Percentiles rank a stretch among this genome's conserved stretches.
phyloP scores from a whole-genome alignment of 2,888 invertebrate species.

The Geophilus truncorum region DNA sequence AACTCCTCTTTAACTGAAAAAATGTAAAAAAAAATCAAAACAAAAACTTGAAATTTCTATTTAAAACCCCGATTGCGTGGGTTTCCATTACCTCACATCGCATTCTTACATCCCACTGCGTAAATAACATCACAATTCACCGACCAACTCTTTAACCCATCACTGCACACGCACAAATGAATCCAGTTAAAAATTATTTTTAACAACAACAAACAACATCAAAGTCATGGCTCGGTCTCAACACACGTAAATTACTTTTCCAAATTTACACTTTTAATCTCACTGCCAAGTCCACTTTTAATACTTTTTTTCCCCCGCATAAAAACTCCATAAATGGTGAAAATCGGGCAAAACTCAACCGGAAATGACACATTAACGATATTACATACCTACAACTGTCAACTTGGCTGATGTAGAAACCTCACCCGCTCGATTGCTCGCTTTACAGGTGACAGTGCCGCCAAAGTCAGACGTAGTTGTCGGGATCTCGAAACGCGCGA shows the following conservation, averaged over 20 bases:
- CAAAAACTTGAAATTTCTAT: background rate
- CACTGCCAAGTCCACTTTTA: background rate
- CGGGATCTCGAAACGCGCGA: conserved; percentile 38
- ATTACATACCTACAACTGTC: conserved; percentile 39
- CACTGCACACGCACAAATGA: background rate
- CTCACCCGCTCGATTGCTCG: conserved; percentile 41
- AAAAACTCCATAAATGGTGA: background rate
- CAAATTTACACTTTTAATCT: no score
- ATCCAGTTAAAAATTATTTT: background rate
- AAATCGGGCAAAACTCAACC: no score
- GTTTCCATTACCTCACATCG: no score
- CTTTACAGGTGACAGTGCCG: conserved; percentile 43
- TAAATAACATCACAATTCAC: no score
- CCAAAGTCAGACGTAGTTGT: conserved; percentile 47
- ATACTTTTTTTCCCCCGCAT: background rate
- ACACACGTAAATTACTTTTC: no score
- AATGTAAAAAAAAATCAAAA: background rate
- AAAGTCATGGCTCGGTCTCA: background rate
- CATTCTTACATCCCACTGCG: no score
- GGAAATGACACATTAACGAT: conserved; percentile 30
- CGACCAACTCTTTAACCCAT: no score
- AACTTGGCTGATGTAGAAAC: conserved; percentile 39
- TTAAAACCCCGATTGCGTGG: no score
- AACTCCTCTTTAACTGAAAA: background rate
- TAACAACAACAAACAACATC: background rate